Evolutionary conservation across 1,140 invertebrate species (phyloP), one percentile per base, ranked within the genome.

Genomic region (Eupristina koningsbergeri): DNA sequence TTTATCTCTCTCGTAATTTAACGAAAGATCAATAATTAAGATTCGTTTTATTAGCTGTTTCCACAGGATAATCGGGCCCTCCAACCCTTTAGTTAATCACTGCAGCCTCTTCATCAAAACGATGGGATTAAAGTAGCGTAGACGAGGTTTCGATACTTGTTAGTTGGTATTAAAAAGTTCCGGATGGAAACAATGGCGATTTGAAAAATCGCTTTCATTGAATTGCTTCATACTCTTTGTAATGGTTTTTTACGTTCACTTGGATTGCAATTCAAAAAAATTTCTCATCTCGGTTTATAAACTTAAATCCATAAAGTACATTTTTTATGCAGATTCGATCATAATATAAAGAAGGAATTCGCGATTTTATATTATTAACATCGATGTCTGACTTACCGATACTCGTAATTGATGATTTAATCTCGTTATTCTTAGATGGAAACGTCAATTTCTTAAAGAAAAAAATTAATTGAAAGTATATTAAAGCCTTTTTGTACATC

Each of bases 121-220:
- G 0, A 31, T 15, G 31, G 29, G 9, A 64, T 34, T 22, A 64
- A 64, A 22, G n/a, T 29, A 36, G 3, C 78, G 53, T 80, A 71
- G 71, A 80, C 29, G 64, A 80, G 31, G 29, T 80, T 64, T 80
- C 71, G 78, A 36, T 41, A 80, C 64, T 64, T 80, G 64, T 80
- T 71, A 80, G 17, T 8, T 22, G 34, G 31, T 69, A n/a, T n/a
- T 15, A 8, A 8, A 19, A 31, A 39, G 11, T 31, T 31, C 7
- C 17, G 8, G 1, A 19, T 26, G 7, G 7, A 69, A 3, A 34
- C 9, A 69, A 69, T 19, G n/a, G n/a, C 61, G 3, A 31, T 3
- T n/a, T 63, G n/a, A 5, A 9, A 17, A n/a, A n/a, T 13, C 29
- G n/a, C 8, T 41, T 71, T 41, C 19, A 64, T 64, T 34, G n/a